Percentiles rank a stretch among this genome's conserved stretches.
phyloP scores from a whole-genome alignment of 2,113 vertebrate genomes.

The Parus major region DNA sequence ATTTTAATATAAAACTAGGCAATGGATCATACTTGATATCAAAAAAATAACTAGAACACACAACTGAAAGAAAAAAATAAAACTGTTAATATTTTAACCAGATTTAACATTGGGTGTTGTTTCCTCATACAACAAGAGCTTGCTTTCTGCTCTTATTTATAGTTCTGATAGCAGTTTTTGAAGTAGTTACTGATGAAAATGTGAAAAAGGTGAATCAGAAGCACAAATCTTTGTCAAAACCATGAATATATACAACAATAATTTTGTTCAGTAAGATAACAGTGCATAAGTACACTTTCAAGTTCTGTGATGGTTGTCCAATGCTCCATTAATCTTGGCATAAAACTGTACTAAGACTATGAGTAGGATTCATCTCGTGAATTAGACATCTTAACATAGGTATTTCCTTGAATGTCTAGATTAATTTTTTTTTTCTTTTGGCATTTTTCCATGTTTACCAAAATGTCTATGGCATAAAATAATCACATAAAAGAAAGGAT shows the following conservation, averaged over 20 bases:
- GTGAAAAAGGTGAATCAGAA: background rate
- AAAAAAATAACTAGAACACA: background rate
- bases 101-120: background rate
- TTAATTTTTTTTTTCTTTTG: background rate
- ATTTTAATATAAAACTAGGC: background rate
- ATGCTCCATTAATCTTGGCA: background rate
- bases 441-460: background rate
- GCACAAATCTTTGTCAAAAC: background rate
- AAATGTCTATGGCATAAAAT: background rate
- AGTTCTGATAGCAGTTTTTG: background rate
- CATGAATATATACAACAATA: background rate
- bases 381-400: background rate
- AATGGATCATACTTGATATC: background rate
- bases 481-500: background rate
- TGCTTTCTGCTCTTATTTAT: background rate
- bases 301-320: background rate
- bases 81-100: background rate
- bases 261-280: background rate
- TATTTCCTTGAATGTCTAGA: background rate
- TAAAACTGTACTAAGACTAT: background rate
- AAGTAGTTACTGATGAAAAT: background rate
- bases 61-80: background rate
- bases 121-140: background rate
- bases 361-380: background rate
- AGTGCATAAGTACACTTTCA: rapidly evolving